phyloP scores from a whole-genome alignment of 2,797 vertebrate genomes.

The Poeciliopsis turneri region DNA sequence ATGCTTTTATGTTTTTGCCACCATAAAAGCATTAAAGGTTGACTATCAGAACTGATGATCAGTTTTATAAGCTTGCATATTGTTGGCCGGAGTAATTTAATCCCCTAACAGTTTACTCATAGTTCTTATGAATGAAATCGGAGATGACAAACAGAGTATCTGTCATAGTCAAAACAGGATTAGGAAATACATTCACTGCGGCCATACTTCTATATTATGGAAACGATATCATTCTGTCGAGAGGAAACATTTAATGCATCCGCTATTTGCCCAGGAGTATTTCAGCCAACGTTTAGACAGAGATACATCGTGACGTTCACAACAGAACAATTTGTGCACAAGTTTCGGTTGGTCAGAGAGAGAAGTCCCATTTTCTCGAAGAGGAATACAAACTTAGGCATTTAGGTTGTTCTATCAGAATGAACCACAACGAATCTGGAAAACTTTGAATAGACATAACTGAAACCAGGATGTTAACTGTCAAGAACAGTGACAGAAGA shows the following conservation, averaged over 20 bases:
- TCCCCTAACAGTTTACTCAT: neutral
- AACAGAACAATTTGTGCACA: neutral
- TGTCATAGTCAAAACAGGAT: neutral
- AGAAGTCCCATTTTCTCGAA: neutral
- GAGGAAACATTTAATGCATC: too few species aligned
- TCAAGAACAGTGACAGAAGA: neutral
- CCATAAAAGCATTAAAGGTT: neutral
- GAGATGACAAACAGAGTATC: neutral
- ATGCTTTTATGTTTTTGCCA: neutral
- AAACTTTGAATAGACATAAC: neutral
- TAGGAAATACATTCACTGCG: neutral
- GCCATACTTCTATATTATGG: neutral
- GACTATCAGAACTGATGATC: neutral
- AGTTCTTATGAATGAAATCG: neutral
- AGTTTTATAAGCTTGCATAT: neutral
- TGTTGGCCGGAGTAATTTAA: neutral
- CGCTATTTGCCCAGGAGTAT: neutral
- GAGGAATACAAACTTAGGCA: neutral
- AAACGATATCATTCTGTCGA: neutral
- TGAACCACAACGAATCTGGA: neutral
- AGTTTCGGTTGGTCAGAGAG: neutral
- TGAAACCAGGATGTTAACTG: neutral
- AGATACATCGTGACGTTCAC: neutral
- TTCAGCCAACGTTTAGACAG: too few species aligned
- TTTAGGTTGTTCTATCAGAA: neutral